Evolutionary conservation across 2,113 vertebrate genomes (phyloP).

Genomic region (Okapia johnstoni): DNA sequence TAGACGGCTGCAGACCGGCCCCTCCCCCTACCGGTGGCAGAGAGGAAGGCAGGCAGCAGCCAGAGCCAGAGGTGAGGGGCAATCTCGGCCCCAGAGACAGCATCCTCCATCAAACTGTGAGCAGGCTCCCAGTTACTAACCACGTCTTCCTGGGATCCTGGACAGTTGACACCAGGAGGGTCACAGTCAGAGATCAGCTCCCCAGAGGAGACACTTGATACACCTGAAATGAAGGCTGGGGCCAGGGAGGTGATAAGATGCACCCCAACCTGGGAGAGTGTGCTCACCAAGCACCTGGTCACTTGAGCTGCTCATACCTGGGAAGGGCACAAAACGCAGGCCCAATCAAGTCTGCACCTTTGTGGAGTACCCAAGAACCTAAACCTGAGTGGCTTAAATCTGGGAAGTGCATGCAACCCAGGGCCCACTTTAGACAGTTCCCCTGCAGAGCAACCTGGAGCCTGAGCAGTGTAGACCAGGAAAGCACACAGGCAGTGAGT

Average conservation of each 20-base stretch:
- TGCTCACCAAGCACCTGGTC: neutral
- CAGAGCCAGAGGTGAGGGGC: neutral
- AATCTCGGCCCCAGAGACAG: neutral
- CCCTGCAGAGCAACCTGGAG: neutral
- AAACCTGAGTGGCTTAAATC: neutral
- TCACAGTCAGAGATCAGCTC: neutral
- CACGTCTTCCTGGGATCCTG: neutral
- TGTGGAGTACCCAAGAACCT: neutral
- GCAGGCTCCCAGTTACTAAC: neutral
- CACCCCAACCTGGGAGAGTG: neutral
- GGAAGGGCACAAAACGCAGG: neutral
- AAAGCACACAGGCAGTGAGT: neutral
- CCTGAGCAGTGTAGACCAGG: neutral
- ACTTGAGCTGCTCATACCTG: neutral
- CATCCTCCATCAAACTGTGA: neutral
- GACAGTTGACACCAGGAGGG: neutral
- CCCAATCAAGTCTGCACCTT: neutral
- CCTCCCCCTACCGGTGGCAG: neutral
- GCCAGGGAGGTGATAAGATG: neutral
- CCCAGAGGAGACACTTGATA: neutral
- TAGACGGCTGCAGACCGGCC: rapidly evolving
- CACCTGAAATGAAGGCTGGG: neutral
- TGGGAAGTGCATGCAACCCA: neutral
- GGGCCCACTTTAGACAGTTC: neutral
- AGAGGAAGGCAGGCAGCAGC: neutral